phyloP scores from a whole-genome alignment of 1,140 invertebrate species.

The Eufriesea mexicana region DNA sequence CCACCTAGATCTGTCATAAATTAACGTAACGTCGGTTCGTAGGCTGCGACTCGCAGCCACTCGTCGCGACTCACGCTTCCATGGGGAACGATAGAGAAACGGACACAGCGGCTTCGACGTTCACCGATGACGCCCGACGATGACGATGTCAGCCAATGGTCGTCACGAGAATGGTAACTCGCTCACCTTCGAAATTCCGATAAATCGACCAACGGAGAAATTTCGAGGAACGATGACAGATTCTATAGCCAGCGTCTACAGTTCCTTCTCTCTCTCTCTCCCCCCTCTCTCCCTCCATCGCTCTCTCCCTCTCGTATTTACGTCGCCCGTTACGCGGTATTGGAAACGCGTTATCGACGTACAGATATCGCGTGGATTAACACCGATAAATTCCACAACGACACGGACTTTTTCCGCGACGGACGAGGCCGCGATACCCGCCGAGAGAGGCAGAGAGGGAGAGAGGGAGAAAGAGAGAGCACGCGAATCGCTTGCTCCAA shows the following conservation, averaged over 20 bases:
- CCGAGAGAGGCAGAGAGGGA: not conserved
- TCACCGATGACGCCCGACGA: not conserved
- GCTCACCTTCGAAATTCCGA: not conserved
- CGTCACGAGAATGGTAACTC: not conserved
- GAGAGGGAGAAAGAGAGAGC: too few species aligned
- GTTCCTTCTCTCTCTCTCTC: too few species aligned
- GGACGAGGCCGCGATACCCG: not conserved
- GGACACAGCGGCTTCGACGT: not conserved
- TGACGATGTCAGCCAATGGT: not conserved
- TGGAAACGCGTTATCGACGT: slow-evolving; percentile 47
- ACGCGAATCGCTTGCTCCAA: too few species aligned
- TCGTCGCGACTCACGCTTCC: too few species aligned
- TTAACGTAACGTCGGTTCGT: slow-evolving; percentile 13
- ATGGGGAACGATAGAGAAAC: too few species aligned
- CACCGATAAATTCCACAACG: slow-evolving; percentile 31
- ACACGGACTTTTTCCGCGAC: slow-evolving; percentile 13
- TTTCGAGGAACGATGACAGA: not conserved
- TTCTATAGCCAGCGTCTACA: not conserved
- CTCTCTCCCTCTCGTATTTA: not conserved
- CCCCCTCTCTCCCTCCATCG: too few species aligned
- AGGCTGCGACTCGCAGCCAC: too few species aligned
- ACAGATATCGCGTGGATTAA: slow-evolving; percentile 52
- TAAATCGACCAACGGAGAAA: not conserved
- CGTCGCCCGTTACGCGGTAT: slow-evolving; percentile 27
- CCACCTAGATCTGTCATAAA: slow-evolving; percentile 21